Conservation (phyloP, 2,113 vertebrate species). For the Pteruthius melanotis region DNA sequence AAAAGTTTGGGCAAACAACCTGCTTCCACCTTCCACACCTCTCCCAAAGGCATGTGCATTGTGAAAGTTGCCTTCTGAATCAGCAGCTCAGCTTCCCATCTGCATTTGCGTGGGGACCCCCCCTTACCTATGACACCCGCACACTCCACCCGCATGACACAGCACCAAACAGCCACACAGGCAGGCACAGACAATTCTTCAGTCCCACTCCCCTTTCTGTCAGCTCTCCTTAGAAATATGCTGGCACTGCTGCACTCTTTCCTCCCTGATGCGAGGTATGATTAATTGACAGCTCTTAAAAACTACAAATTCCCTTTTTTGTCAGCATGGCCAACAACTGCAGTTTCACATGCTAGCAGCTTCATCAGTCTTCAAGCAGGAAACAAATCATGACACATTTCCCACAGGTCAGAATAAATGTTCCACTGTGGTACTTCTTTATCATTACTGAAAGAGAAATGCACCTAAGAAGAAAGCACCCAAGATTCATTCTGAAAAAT, state of each 20-base stretch:
- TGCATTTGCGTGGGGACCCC: background rate
- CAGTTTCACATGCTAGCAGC: background rate
- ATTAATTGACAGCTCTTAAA: slow-evolving; percentile 46
- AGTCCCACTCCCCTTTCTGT: background rate
- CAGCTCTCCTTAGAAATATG: background rate
- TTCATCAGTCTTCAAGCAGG: slow-evolving; percentile 43
- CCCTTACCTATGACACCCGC: background rate
- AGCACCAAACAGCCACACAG: background rate
- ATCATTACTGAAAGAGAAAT: slow-evolving; percentile 43
- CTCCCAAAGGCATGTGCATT: background rate
- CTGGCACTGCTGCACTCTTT: background rate
- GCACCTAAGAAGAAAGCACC: slow-evolving; percentile 39
- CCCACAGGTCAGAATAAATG: slow-evolving; percentile 29
- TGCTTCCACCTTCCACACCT: background rate
- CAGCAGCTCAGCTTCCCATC: background rate
- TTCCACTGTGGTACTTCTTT: slow-evolving; percentile 3
- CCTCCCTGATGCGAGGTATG: background rate
- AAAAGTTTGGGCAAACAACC: background rate
- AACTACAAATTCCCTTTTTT: slow-evolving; percentile 43
- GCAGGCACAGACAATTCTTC: background rate
- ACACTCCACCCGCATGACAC: background rate
- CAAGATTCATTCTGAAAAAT: slow-evolving; percentile 47
- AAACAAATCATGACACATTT: slow-evolving; percentile 37
- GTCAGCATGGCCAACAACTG: background rate
- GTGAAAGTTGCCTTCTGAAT: background rate